A percentile compares a stretch with the other conserved stretches of the same genome.
These are phyloP conservation scores for Melinopterus prodromus DNA, from an alignment of 2,888 invertebrate species.

Conservation along the genomic window DNA sequence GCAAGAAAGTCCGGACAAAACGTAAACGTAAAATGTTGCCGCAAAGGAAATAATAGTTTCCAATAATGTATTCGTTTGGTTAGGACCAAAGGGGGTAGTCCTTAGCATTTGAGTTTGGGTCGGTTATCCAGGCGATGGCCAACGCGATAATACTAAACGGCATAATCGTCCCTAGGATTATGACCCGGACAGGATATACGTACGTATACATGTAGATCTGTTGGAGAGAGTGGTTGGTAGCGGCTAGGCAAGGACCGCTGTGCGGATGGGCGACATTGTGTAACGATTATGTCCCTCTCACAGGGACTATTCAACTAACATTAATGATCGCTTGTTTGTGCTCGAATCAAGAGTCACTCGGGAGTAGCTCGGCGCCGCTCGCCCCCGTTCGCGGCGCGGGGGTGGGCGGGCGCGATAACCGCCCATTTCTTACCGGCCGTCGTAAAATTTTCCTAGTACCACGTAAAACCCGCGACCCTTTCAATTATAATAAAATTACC, in stretches of 20 bases:
- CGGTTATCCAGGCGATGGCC: not conserved
- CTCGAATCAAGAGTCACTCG: slow-evolving; percentile 30
- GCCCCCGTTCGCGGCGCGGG: not conserved
- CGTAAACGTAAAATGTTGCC: no score
- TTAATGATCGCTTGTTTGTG: slow-evolving; percentile 36
- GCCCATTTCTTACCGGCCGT: slow-evolving; percentile 28
- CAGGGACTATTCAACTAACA: slow-evolving; percentile 30
- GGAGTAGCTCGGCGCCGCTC: not conserved
- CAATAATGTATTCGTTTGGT: not conserved
- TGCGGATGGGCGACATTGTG: slow-evolving; percentile 25
- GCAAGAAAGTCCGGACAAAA: no score
- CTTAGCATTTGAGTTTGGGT: not conserved
- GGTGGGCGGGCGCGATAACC: not conserved
- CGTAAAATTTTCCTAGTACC: slow-evolving; percentile 31
- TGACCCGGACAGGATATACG: not conserved
- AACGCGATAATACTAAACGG: not conserved
- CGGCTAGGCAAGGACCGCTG: not conserved
- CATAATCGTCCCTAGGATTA: not conserved
- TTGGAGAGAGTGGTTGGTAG: not conserved
- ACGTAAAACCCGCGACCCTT: slow-evolving; percentile 18
- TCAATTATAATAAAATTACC: slow-evolving; percentile 35
- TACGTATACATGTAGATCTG: not conserved
- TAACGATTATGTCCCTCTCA: slow-evolving; percentile 31
- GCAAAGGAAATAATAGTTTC: not conserved
- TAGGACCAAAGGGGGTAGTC: not conserved